Evolutionary conservation across 2,797 vertebrate species (phyloP), one percentile per base, ranked within the genome.

Genomic region (Botia kubotai): DNA sequence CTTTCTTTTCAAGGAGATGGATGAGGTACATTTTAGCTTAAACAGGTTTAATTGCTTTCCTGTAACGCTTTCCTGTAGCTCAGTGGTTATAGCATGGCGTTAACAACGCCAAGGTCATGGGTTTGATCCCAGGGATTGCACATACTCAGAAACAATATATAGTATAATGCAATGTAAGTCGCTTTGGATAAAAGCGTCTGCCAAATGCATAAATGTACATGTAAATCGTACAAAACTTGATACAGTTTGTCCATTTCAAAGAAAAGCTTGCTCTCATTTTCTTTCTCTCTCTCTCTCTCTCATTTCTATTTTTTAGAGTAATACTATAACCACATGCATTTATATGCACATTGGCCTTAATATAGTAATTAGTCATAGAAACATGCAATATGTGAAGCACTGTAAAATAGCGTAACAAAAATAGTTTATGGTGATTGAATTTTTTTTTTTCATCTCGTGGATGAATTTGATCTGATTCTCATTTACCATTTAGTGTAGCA

Each of bases 1-100:
- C 73, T 81, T 75, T 67, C 46, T 70, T 87, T 81, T 73, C 86
- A 85, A 84, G 82, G 87, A 87, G 83, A 84, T 87, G 84, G 83
- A 89, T 83, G 77, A 89, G 82, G 84, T 79, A 75, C 43, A 62
- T 70, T 53, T 82, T 55, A 77, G 13, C 63, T 39, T 67, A 21
- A 70, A 75, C 60, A 6, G 3, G 39, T 73, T 62, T 83, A 88
- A 86, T 87, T 83, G 60, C 86, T 26, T 26, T 26, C 23, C 23
- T 26, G 23, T 26, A 26, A 26, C 23, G 23, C 23, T 26, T 26
- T 26, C 23, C 23, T 26, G 23, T 26, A 26, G 23, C 23, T 26
- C 23, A 26, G 23, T 26, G 23, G 23, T 26, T 26, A 26, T 26
- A 26, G 23, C 23, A 26, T 26, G 23, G 1, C 23, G 23, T 26